Conservation (phyloP, 2,797 vertebrate genomes). For the Picus viridis region DNA sequence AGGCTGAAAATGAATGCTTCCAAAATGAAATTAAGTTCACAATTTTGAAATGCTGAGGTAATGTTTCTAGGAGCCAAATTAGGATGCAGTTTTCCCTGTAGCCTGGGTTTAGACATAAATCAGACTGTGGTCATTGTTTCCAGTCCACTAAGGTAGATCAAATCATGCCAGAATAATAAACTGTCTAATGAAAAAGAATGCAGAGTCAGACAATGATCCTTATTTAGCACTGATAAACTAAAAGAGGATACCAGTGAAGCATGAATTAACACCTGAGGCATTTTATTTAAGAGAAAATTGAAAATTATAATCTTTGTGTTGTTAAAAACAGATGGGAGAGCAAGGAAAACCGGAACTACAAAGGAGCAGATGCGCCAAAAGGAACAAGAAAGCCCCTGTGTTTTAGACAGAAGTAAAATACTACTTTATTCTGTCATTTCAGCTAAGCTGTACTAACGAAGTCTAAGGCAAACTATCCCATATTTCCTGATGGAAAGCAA, state of each 20-base stretch:
- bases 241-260: constrained; percentile 26
- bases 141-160: constrained; percentile 51
- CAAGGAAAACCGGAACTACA: not conserved
- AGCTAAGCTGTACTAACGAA: not conserved
- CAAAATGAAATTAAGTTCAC: not conserved
- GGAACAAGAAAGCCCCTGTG: not conserved
- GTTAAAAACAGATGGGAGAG: not conserved
- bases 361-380: not conserved
- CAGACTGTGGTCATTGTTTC: constrained; percentile 50
- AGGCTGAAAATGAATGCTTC: not conserved
- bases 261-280: constrained; percentile 61
- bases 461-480: not conserved
- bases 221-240: constrained; percentile 35
- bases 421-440: not conserved
- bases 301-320: constrained; percentile 15
- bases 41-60: not conserved
- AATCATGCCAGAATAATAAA: constrained; percentile 47
- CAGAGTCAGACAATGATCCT: constrained; percentile 46
- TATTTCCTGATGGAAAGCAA: not conserved
- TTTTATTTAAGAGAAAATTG: constrained; percentile 36
- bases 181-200: constrained; percentile 51
- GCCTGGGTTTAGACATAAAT: constrained; percentile 11
- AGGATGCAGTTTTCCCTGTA: constrained; percentile 4
- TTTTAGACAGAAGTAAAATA: not conserved
- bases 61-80: not conserved